Evolutionary conservation across 2,113 vertebrate genomes (phyloP), one percentile per base, ranked within the genome.

Genomic region (Archilochus colubris): DNA sequence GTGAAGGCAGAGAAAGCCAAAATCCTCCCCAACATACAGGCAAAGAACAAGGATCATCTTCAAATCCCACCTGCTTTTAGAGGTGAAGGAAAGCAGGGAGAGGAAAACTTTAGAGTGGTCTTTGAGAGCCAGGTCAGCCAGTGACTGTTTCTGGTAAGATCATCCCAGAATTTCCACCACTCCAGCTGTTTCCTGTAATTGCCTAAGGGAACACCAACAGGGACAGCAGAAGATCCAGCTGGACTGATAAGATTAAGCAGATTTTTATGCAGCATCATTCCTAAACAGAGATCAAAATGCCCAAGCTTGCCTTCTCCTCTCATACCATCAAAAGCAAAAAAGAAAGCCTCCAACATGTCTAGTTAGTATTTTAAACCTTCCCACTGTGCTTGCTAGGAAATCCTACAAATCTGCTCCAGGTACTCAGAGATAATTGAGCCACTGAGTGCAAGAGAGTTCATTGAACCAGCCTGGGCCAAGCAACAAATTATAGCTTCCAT

Each of bases 161-260:
- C 57, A 40, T 11, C 33, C 64, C 11, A 33, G 75, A 88, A 58
- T 74, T 88, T 78, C 53, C 79, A 83, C 15, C 3, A 2, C 53
- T 51, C 51, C 1, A 8, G 17, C 30, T 82, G 33, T 67, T 89
- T 63, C 91, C 82, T 86, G 55, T 78, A 63, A 36, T 75, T 53
- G 14, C 76, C 33, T 46, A 67, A 86, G 28, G 9, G 57, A 95
- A 28, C 80, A 76, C 63, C 83, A 70, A 70, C 23, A 91, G 19
- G 69, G 43, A 69, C 36, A 85, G 40, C 43, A 89, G 75, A 77
- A 4, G 9, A 44, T 70, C 58, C 0, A 2, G 14, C 50, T 82
- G 51, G 48, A 28, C 85, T 74, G 87, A 88, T 94, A 88, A 94
- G 89, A 93, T 78, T 64, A 64, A 59, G 12, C 11, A 74, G 30